Base-by-base conservation (phyloP, 2,797 vertebrate species). In the Hirundo rustica region DNA sequence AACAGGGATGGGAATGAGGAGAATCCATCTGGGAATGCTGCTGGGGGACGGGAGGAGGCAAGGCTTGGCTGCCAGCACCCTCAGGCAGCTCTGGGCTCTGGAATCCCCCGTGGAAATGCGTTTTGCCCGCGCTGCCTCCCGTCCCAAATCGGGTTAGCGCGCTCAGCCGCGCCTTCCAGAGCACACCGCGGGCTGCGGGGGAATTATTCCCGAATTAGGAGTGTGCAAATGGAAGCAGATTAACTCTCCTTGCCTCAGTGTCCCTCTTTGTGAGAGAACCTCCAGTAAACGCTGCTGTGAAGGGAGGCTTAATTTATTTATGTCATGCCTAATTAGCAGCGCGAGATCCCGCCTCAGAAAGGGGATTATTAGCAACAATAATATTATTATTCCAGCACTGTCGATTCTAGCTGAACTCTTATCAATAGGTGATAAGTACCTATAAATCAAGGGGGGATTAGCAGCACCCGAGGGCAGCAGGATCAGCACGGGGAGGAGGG, bases 241-340 rank as follows among this genome's bases (percentile, higher is more conserved):
- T 65, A 88, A 27, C 73, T 88, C 82, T 48, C 85, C 76, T 61
- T 92, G 92, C 96, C 95, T 95, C 92, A 61, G 73, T 73, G 73
- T 96, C 74, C 92, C 85, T 50, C 14, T 64, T 80, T 79, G 85
- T 48, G 73, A 36, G 44, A 16, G 3, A 48, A 29, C 4, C 30
- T 9, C 36, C 22, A 29, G 65, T 16, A 29, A 88, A 64, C 3
- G 73, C 75, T 25, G 58, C 75, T 54, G 58, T 5, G 85, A 83
- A 77, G 54, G 53, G 75, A 76, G 92, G 70, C 17, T 92, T 76
- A 27, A 79, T 95, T 95, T 88, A 70, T 93, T 84, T 81, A 38
- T 44, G 70, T 88, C 94, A 79, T 3, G 55, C 85, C 80, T 87
- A 95, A 95, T 95, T 92, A 88, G 6, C 58, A 4, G n/a, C 12